phyloP scores from a whole-genome alignment of 2,888 invertebrate genomes.

The Rapana venosa region DNA sequence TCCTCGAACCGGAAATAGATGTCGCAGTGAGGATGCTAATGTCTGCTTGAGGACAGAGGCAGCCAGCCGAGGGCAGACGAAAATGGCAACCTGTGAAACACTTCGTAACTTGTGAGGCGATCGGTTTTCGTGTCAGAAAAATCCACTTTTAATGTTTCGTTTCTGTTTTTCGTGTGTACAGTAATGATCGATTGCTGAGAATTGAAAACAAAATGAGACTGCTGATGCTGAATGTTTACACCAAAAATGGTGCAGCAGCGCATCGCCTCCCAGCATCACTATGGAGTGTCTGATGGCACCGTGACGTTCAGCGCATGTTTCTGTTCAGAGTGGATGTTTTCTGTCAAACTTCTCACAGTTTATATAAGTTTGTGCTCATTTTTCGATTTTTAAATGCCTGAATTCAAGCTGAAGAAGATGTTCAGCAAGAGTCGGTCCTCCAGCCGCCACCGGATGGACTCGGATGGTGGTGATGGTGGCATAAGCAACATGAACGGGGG shows the following conservation, averaged over 20 bases:
- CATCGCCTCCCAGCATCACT: not conserved
- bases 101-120: not conserved
- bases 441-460: conserved; percentile 41
- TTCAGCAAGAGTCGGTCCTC: conserved; percentile 53
- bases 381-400: conserved; percentile 28
- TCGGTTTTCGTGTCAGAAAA: conserved; percentile 15
- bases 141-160: conserved; percentile 1
- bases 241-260: conserved; percentile 44
- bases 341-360: not conserved
- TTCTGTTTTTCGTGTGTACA: not conserved
- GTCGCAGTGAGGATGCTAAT: conserved; percentile 47
- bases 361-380: not conserved
- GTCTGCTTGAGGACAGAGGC: conserved; percentile 43
- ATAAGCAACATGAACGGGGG: conserved; percentile 41
- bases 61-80: conserved; percentile 28
- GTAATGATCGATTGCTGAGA: not conserved
- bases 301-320: not conserved
- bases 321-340: not conserved
- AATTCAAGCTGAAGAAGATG: conserved; percentile 52
- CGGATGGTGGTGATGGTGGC: conserved; percentile 24
- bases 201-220: conserved; percentile 2
- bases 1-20: conserved; percentile 43
- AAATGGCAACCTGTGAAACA: conserved; percentile 2
- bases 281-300: not conserved
- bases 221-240: conserved; percentile 39